Percentiles rank a stretch among this genome's conserved stretches.
phyloP scores from a whole-genome alignment of 1,140 invertebrate species.

The Centruroides vittatus region DNA sequence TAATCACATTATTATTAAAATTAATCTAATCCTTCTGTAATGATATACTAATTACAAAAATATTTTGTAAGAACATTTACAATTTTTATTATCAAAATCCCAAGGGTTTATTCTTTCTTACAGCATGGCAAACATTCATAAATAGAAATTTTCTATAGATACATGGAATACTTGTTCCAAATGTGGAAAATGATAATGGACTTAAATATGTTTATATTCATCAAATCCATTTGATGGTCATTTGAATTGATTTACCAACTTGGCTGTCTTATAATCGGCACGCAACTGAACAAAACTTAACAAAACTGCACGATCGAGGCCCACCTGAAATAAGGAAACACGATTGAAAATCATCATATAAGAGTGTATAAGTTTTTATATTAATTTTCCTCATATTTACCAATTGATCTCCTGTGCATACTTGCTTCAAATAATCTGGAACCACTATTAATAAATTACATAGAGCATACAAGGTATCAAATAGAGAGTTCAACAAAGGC shows the following conservation, averaged over 20 bases:
- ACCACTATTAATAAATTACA: conserved; percentile 92
- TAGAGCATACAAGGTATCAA: conserved; percentile 87
- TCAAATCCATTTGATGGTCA: not conserved
- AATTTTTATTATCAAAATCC: too few relatives aligned
- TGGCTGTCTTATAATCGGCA: conserved; percentile 78
- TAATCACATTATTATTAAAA: too few relatives aligned
- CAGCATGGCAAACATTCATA: too few relatives aligned
- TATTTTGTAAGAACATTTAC: too few relatives aligned
- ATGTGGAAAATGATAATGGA: too few relatives aligned
- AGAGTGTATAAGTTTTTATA: not conserved
- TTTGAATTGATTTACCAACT: conserved; percentile 33
- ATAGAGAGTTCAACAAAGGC: conserved; percentile 63
- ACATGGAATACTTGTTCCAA: too few relatives aligned
- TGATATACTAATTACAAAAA: too few relatives aligned
- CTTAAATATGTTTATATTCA: too few relatives aligned
- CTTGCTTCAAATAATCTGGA: conserved; percentile 89
- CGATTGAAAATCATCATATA: not conserved
- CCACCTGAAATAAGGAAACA: conserved; percentile 47
- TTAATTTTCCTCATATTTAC: conserved; percentile 36
- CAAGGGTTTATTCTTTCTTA: too few relatives aligned
- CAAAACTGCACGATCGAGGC: conserved; percentile 68
- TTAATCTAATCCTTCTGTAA: too few relatives aligned
- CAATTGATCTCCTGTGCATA: conserved; percentile 83
- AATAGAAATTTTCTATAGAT: too few relatives aligned
- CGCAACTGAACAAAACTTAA: conserved; percentile 86